A percentile compares a stretch with the other conserved stretches of the same genome.
phyloP scores from a whole-genome alignment of 2,888 invertebrate species.

The Himalopsyche kuldschensis region DNA sequence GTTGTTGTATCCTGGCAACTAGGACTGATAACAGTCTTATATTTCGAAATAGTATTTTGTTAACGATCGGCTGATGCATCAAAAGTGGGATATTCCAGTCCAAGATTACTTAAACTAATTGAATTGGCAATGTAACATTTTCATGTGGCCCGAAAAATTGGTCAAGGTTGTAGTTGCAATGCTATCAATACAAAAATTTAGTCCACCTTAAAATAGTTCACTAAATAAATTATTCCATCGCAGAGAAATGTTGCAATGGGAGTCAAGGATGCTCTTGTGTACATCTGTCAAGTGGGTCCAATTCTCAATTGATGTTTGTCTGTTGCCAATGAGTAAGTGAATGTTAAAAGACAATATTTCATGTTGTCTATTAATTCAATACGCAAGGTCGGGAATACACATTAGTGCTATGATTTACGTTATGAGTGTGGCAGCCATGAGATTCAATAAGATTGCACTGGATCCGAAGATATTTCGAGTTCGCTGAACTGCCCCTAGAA shows the following conservation, averaged over 20 bases:
- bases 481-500: background rate
- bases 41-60: background rate
- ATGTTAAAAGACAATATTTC: background rate
- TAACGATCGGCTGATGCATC: background rate
- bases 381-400: background rate
- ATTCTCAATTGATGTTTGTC: background rate
- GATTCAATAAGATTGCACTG: background rate
- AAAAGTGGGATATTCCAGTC: background rate
- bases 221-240: background rate
- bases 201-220: background rate
- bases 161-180: background rate
- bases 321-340: background rate
- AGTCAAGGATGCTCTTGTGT: background rate
- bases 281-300: background rate
- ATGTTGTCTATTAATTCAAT: background rate
- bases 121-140: background rate
- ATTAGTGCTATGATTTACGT: background rate
- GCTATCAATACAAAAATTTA: background rate
- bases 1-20: too few species aligned
- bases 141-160: background rate
- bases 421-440: background rate
- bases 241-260: background rate
- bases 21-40: too few species aligned
- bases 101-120: background rate
- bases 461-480: background rate